Conservation (phyloP, 2,797 vertebrate genomes). For the Falco columbarius region DNA sequence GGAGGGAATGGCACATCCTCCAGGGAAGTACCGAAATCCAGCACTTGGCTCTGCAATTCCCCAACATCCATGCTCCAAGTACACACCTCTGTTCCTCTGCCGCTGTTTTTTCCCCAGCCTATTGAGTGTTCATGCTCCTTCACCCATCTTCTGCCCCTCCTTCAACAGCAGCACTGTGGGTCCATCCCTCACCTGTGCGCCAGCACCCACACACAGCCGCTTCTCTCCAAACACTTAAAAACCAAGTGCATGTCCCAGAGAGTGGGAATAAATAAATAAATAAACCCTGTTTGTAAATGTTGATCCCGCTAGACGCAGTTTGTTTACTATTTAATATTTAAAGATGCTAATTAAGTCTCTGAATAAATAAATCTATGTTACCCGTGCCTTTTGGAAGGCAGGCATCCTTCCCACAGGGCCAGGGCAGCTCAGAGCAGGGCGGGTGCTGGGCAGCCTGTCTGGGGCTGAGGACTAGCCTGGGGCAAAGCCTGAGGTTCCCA, state of each 20-base stretch:
- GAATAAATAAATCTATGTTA: conserved; percentile 72
- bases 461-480: background rate
- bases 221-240: conserved; percentile 37
- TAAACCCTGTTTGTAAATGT: conserved; percentile 64
- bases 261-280: background rate
- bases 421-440: background rate
- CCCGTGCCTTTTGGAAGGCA: background rate
- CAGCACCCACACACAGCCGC: background rate
- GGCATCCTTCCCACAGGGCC: background rate
- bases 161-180: background rate
- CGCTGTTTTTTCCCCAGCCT: background rate
- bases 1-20: background rate
- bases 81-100: background rate
- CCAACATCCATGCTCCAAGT: background rate
- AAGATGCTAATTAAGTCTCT: conserved; percentile 77
- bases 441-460: background rate
- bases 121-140: background rate
- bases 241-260: background rate
- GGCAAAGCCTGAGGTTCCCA: background rate
- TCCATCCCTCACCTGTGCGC: background rate
- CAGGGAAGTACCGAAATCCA: background rate
- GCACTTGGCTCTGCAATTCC: background rate
- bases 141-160: background rate
- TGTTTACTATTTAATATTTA: conserved; percentile 82
- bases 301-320: conserved; percentile 66